Evolutionary conservation across 2,113 vertebrate species (phyloP), one percentile per base, ranked within the genome.

Genomic region (Thunnus thynnus): DNA sequence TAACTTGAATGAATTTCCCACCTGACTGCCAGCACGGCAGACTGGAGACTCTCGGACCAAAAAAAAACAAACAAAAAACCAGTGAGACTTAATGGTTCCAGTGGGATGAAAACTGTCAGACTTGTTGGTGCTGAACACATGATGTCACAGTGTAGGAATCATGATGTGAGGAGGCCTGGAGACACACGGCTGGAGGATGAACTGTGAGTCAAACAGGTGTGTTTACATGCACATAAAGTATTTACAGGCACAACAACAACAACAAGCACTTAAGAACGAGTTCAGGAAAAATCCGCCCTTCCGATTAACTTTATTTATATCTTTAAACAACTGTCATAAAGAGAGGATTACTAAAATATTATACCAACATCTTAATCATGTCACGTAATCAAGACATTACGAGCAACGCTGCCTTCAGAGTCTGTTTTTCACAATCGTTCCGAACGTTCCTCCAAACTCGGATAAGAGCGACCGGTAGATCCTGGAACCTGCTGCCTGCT

Each of bases 181-280:
- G 52, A 63, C n/a, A 22, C 22, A 22, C 5, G 13, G 56, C 50
- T 22, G 22, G 22, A 22, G 22, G 22, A 22, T 22, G 56, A 60
- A 52, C 16, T 51, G 6, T 51, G 2, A 36, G 0, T 44, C 1
- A 46, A 67, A 27, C 60, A 14, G 71, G 63, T 70, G 61, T 76
- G 82, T 89, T 86, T 86, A 88, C 68, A 69, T 32, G 17, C 79
- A 64, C 51, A 61, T 44, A n/a, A 18, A 60, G 41, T 7, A 14
- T 61, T 30, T 16, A 10, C 68, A 51, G 58, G 17, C 20, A 30
- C 58, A 16, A 20, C 20, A 20, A 30, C 58, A 16, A 20, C 20
- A 36, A 60, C 20, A 11, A 77, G 68, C 32, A 56, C 79, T 25
- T 36, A 20, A 55, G 46, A 4, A 30, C 27, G 27, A 30, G 27